Evolutionary conservation across 2,888 invertebrate species (phyloP).

Genomic region (Steinernema scapterisci): DNA sequence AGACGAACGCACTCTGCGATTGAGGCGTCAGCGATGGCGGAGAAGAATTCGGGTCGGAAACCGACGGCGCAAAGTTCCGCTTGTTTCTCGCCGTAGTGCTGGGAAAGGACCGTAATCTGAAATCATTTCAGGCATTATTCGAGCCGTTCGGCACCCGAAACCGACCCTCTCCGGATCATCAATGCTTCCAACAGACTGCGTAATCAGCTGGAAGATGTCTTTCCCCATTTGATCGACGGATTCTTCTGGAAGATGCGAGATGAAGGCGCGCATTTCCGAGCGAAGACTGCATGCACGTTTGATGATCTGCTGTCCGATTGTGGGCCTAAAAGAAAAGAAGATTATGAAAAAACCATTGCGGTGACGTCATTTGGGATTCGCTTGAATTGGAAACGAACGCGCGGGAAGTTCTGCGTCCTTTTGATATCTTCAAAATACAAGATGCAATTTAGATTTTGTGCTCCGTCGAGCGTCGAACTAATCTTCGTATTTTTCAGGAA

Average conservation of each 20-base stretch:
- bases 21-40: constrained; percentile 62
- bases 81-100: constrained; percentile 55
- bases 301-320: constrained; percentile 61
- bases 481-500: too few species aligned
- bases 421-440: too few species aligned
- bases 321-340: constrained; percentile 50
- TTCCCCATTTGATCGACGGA: constrained; percentile 50
- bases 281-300: constrained; percentile 59
- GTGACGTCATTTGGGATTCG: background rate
- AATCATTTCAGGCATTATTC: background rate
- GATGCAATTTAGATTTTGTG: too few species aligned
- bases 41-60: constrained; percentile 66
- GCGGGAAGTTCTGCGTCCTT: too few species aligned
- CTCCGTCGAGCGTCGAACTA: too few species aligned
- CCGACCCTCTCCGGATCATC: constrained; percentile 59
- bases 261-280: constrained; percentile 56
- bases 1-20: constrained; percentile 66
- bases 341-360: background rate
- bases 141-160: background rate
- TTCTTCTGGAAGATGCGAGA: constrained; percentile 57
- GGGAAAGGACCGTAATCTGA: constrained; percentile 47
- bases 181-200: constrained; percentile 58
- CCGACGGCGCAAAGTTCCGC: constrained; percentile 59
- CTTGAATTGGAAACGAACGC: background rate
- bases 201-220: constrained; percentile 54